Base-by-base conservation (phyloP, 1,140 invertebrate genomes). In the Drosophila subpulchrella region DNA sequence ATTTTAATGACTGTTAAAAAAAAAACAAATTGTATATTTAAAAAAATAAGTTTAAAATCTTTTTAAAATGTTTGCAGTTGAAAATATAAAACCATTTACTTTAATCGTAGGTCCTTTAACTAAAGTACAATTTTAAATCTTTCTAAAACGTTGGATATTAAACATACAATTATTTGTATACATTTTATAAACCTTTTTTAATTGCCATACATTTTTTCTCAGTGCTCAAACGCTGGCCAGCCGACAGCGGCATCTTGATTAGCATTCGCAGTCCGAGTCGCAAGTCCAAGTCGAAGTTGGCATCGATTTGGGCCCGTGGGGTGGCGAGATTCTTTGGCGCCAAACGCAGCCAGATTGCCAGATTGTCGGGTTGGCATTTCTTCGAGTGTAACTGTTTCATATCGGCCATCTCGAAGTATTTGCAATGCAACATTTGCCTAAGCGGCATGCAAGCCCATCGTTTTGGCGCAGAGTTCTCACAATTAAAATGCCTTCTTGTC, bases 291-390 rank as follows among this genome's bases (percentile, higher is more conserved):
- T 62, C 54, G 41, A 15, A 47, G 75, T 75, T 54, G 74, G 41
- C 73, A 76, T 60, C 42, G 60, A 53, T 61, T 71, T 66, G 65
- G 59, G 67, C 74, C 81, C 72, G 63, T 81, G 83, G 81, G 81
- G 82, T 86, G 81, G 82, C 82, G 81, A 85, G 78, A 78, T 88
- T 85, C 83, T 86, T 55, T 53, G 82, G 83, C 82, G 83, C 83
- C 82, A 88, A 88, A 75, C 71, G 60, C 44, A 86, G 55, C 17
- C 50, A 54, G 77, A 70, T 39, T 17, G 60, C 36, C 48, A 32
- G 65, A 68, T 44, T 39, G 56, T 2, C 5, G 10, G 12, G 46
- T 12, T 27, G 63, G 44, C 44, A 41, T 74, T 61, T 74, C 57
- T 74, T 30, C 36, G 53, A 71, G 70, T 63, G 51, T 73, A 73